A percentile compares a stretch with the other conserved stretches of the same genome.
These are phyloP conservation scores for Columba livia DNA, from an alignment of 2,113 vertebrate species.

Conservation along the genomic window DNA sequence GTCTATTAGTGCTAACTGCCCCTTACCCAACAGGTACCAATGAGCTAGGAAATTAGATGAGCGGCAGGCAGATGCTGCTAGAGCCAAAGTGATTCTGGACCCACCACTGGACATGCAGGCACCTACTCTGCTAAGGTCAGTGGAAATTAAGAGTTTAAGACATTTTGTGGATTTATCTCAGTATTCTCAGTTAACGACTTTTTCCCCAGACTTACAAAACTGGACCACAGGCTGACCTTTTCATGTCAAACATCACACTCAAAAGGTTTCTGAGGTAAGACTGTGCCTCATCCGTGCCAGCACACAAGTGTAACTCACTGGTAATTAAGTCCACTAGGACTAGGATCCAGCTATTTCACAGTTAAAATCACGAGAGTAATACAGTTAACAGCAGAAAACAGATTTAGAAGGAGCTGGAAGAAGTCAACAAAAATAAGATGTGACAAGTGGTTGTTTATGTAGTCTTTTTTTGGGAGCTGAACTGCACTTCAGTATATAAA, in stretches of 20 bases:
- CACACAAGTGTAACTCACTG: background rate
- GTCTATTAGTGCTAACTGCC: background rate
- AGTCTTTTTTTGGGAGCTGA: constrained; percentile 36
- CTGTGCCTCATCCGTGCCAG: background rate
- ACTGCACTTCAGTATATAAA: constrained; percentile 44
- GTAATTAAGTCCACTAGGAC: background rate
- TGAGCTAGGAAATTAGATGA: background rate
- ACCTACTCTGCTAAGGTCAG: background rate
- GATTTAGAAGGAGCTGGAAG: background rate
- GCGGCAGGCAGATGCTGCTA: fast-evolving
- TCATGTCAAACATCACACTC: background rate
- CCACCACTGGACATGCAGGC: background rate
- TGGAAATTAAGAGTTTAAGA: background rate
- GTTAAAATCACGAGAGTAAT: background rate
- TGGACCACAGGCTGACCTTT: background rate
- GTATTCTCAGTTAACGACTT: background rate
- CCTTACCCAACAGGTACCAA: background rate
- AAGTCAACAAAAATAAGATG: constrained; percentile 37
- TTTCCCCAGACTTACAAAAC: background rate
- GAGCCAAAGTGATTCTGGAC: background rate
- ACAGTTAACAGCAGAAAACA: background rate
- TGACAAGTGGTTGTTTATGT: constrained; percentile 58
- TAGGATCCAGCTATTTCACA: background rate
- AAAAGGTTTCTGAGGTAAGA: background rate
- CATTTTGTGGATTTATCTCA: background rate